A percentile compares a stretch with the other conserved stretches of the same genome.
phyloP scores from a whole-genome alignment of 2,797 vertebrate species.

The Poliocrania exsul region DNA sequence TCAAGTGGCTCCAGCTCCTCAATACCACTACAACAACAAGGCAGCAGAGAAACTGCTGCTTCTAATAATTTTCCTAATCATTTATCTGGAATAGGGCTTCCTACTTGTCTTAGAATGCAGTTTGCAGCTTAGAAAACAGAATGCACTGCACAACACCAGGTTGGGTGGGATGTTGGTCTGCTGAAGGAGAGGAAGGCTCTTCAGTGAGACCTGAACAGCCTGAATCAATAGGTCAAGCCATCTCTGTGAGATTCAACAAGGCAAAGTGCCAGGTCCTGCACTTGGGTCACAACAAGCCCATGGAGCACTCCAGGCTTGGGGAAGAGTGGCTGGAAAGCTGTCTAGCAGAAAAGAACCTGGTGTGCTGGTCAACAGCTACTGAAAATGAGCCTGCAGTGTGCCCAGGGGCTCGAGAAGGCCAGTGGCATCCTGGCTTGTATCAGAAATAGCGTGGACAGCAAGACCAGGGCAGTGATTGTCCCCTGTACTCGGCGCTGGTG shows the following conservation, averaged over 20 bases:
- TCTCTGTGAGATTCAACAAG: not conserved
- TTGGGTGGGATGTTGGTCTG: not conserved
- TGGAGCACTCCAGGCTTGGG: not conserved
- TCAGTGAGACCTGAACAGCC: not conserved
- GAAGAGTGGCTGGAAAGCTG: not conserved
- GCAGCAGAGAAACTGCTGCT: not conserved
- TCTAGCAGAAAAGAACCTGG: not conserved
- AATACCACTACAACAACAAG: not conserved
- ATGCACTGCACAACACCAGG: not conserved
- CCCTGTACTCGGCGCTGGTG: rapidly evolving
- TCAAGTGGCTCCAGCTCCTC: not conserved
- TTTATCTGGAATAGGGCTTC: not conserved
- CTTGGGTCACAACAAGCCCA: not conserved
- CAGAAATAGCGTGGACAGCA: not conserved
- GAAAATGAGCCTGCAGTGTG: not conserved
- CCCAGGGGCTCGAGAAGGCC: not conserved
- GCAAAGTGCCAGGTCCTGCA: not conserved
- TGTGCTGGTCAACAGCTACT: not conserved
- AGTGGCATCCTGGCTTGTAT: not conserved
- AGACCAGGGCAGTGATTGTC: not conserved
- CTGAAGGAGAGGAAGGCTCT: not conserved
- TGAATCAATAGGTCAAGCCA: not conserved
- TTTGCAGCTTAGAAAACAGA: not conserved
- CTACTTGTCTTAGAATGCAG: not conserved
- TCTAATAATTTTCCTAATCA: not conserved